Conservation (phyloP, 2,113 vertebrate genomes). For the Larimichthys polyactis region DNA sequence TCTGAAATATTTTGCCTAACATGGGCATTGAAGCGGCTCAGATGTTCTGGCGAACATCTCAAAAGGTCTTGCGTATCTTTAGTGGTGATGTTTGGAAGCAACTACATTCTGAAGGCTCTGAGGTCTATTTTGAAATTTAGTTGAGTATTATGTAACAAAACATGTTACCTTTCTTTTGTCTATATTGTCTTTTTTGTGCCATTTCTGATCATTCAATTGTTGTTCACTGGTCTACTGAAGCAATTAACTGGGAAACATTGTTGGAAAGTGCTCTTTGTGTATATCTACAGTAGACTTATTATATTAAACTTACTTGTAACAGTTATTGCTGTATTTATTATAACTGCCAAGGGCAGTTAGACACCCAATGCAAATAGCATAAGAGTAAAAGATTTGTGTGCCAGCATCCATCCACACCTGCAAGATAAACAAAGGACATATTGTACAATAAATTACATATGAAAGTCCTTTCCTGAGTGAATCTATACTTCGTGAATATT, state of each 20-base stretch:
- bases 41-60: neutral
- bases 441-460: neutral
- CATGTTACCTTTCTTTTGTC: neutral
- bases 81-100: neutral
- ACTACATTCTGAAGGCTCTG: neutral
- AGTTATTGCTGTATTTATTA: slow-evolving; percentile 88
- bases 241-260: neutral
- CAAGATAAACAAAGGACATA: slow-evolving; percentile 32
- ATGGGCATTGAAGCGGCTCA: neutral
- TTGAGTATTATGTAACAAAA: neutral
- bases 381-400: slow-evolving; percentile 88
- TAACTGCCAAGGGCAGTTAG: slow-evolving; percentile 86
- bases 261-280: neutral
- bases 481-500: neutral
- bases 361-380: slow-evolving; percentile 86
- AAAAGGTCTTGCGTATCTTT: neutral
- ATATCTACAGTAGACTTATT: neutral
- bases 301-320: slow-evolving; percentile 83
- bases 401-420: slow-evolving; percentile 89
- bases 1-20: neutral
- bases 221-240: neutral
- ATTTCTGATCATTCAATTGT: neutral
- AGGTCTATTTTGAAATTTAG: neutral
- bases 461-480: neutral
- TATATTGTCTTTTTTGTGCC: no score